A percentile compares a stretch with the other conserved stretches of the same genome.
Evolutionary conservation across 1,140 invertebrate species (phyloP).

Genomic region (Drosophila parvula): DNA sequence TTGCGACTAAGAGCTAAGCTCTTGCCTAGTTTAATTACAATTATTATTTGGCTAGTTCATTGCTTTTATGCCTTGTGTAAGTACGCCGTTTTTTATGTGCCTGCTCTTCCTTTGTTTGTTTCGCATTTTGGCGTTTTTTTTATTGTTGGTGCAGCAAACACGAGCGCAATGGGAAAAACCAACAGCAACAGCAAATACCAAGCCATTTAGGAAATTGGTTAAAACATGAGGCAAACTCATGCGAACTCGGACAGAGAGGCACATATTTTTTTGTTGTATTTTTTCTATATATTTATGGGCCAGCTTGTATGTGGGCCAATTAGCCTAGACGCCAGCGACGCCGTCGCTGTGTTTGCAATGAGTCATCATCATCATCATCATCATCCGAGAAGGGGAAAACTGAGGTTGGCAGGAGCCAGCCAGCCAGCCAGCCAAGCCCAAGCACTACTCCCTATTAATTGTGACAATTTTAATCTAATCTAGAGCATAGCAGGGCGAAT

Average conservation of each 20-base stretch:
- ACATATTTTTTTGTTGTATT: background rate
- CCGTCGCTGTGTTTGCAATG: slow-evolving; percentile 32
- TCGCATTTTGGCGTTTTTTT: slow-evolving; percentile 19
- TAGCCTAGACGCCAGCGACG: slow-evolving; percentile 25
- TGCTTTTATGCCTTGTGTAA: slow-evolving; percentile 9
- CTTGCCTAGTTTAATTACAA: background rate
- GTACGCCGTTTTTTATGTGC: slow-evolving; percentile 8
- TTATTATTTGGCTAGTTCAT: background rate
- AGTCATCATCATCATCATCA: slow-evolving; percentile 23
- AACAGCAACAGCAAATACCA: slow-evolving; percentile 44
- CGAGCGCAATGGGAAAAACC: slow-evolving; percentile 35
- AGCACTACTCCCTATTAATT: slow-evolving; percentile 8
- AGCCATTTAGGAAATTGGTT: slow-evolving; percentile 71
- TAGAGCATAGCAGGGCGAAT: slow-evolving; percentile 24
- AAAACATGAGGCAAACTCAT: slow-evolving; percentile 42
- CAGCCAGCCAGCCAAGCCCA: background rate
- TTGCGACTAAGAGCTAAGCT: background rate
- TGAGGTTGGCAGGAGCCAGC: no score
- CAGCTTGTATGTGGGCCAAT: slow-evolving; percentile 22
- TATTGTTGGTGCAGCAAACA: slow-evolving; percentile 36
- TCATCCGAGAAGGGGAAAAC: background rate
- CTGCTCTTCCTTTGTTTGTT: slow-evolving; percentile 9
- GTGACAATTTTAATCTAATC: slow-evolving; percentile 59
- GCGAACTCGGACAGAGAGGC: slow-evolving; percentile 14
- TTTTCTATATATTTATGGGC: slow-evolving; percentile 24